Evolutionary conservation across 2,888 invertebrate species (phyloP), one percentile per base, ranked within the genome.

Genomic region (Hyposoter didymator): DNA sequence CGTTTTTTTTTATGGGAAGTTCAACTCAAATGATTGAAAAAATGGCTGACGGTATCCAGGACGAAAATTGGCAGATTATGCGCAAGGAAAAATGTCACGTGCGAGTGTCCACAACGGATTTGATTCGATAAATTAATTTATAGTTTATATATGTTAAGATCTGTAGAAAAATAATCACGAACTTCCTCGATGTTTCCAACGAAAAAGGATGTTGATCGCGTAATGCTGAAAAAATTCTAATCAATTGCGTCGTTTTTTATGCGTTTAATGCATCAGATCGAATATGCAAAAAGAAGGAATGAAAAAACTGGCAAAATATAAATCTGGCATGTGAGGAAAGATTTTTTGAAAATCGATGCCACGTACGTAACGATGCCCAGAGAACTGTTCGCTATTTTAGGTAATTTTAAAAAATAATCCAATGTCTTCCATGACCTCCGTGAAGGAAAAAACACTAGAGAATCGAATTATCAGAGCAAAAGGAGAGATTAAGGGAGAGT

Each of bases 341-440:
- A 67, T 67, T 19, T 43, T 43, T 1, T 22, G 2, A 17, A 32
- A 47, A 45, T 45, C 45, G 10, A 64, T 35, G 17, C 35, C n/a
- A 45, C 67, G 45, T 43, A n/a, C n/a, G 14, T 67, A 17, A 59
- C 73, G 35, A 49, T 47, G 19, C 49, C 35, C 6, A 55, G 17
- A 55, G n/a, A 52, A 73, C 22, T 82, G 78, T 88, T 89, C 89
- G 88, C 88, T 88, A 90, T 88, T 89, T 39, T 66, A 90, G 87
- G 87, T 87, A 81, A 82, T 67, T 67, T 43, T 55, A 78, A 62
- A 43, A 66, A 88, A 84, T 88, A 89, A 92, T 91, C 91, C 87
- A 89, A 91, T 67, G 91, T 92, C 92, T 92, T 92, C 92, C 92
- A 88, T 83, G 87, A 82, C 66, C 45, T 78, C 59, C 88, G 85